phyloP scores from a whole-genome alignment of 35 echinoderm and acorn worm genomes.

The Hemicentrotus pulcherrimus region DNA sequence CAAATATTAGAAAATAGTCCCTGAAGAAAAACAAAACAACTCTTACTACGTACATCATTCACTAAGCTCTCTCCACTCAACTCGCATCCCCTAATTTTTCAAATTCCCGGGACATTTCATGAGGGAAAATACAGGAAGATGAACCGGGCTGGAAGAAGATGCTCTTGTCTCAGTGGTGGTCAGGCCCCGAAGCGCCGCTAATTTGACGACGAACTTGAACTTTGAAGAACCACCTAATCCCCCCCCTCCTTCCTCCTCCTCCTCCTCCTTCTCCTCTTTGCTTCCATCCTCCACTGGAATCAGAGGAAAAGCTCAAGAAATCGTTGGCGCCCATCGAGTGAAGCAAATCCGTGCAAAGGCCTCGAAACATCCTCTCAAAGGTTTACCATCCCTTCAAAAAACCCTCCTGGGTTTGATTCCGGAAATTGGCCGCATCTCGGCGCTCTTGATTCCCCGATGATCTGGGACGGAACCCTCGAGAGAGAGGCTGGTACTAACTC shows the following conservation, averaged over 20 bases:
- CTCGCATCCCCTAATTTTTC: neutral
- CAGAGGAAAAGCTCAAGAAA: neutral
- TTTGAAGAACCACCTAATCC: neutral
- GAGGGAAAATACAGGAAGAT: neutral
- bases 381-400: neutral
- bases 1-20: neutral
- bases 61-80: neutral
- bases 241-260: neutral
- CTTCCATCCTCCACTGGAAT: neutral
- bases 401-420: neutral
- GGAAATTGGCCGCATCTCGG: conserved; percentile 7
- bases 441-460: neutral
- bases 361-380: neutral
- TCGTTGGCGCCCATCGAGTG: conserved; percentile 6
- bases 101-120: neutral
- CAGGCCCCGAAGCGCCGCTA: neutral
- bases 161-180: neutral
- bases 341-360: neutral
- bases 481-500: neutral
- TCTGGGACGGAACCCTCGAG: neutral
- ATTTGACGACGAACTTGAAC: conserved; percentile 17
- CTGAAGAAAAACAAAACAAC: conserved; percentile 1
- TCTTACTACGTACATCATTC: no score
- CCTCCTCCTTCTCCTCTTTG: neutral
- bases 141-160: neutral